phyloP scores from a whole-genome alignment of 1,140 invertebrate species.

The Rhopalosiphum padi region DNA sequence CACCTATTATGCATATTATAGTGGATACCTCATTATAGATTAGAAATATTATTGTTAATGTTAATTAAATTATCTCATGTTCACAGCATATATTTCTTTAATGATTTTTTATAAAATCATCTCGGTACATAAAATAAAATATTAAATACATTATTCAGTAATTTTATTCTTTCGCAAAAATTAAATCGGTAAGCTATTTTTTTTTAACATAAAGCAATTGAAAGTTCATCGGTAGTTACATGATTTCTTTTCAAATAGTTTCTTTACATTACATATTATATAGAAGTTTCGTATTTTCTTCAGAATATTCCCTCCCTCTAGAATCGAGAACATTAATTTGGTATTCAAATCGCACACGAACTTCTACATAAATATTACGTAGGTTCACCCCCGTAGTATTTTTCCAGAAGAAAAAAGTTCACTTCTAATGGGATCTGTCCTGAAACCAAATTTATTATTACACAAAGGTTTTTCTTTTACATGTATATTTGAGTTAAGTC shows the following conservation, averaged over 20 bases:
- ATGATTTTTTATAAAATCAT: not conserved
- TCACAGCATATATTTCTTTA: not conserved
- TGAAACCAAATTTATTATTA: constrained; percentile 44
- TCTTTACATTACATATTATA: not conserved
- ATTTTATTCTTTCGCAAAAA: not conserved
- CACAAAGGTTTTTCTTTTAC: not conserved
- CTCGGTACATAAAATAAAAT: not conserved
- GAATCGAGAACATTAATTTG: constrained; percentile 24
- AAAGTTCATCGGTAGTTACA: not conserved
- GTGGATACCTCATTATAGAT: not conserved
- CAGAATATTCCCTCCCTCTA: not conserved
- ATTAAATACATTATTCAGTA: not conserved
- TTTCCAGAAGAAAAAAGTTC: constrained; percentile 5
- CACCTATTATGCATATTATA: not conserved
- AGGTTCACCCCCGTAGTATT: not conserved
- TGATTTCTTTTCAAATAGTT: constrained; percentile 5
- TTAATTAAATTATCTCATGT: not conserved
- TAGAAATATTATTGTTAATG: not conserved
- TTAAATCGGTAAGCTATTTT: not conserved
- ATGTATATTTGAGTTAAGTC: not conserved
- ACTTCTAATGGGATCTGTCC: not conserved
- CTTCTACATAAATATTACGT: constrained; percentile 44
- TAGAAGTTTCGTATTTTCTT: not conserved
- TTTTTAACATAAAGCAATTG: not conserved
- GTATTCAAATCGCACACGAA: constrained; percentile 47